phyloP scores from a whole-genome alignment of 1,140 invertebrate genomes.

The Portunus trituberculatus region DNA sequence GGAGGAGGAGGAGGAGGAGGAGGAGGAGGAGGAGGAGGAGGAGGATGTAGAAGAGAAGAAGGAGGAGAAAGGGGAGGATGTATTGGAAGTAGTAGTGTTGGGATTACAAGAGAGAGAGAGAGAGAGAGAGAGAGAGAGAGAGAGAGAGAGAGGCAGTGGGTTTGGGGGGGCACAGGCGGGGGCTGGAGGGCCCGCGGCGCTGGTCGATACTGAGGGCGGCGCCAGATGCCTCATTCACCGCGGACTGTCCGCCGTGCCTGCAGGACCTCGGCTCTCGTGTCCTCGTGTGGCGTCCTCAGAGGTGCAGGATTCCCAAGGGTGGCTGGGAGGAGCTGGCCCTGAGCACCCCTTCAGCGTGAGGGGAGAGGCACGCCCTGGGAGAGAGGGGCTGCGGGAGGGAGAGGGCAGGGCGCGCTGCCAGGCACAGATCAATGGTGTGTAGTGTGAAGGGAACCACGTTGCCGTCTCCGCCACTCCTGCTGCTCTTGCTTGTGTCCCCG shows the following conservation, averaged over 20 bases:
- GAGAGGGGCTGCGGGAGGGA: background rate
- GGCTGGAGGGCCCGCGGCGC: background rate
- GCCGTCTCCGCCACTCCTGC: constrained; percentile 24
- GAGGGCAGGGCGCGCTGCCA: constrained; percentile 49
- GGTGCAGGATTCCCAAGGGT: background rate
- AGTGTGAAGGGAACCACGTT: constrained; percentile 50
- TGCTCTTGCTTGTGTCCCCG: constrained; percentile 27
- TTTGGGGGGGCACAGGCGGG: background rate
- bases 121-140: constrained; percentile 45
- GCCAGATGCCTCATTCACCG: constrained; percentile 63
- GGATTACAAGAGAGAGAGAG: background rate
- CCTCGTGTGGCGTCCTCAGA: background rate
- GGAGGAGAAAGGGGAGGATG: background rate
- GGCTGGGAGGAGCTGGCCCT: background rate
- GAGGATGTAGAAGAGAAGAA: background rate
- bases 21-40: background rate
- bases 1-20: background rate
- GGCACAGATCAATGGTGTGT: constrained; percentile 73
- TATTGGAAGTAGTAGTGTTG: background rate
- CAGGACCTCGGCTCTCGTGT: background rate
- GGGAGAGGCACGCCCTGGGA: constrained; percentile 5
- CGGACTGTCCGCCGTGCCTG: background rate
- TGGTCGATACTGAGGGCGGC: background rate
- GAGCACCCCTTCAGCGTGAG: background rate
- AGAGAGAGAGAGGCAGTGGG: background rate